phyloP scores from a whole-genome alignment of 2,888 invertebrate genomes.

The Rhagophthalmus giganteus region DNA sequence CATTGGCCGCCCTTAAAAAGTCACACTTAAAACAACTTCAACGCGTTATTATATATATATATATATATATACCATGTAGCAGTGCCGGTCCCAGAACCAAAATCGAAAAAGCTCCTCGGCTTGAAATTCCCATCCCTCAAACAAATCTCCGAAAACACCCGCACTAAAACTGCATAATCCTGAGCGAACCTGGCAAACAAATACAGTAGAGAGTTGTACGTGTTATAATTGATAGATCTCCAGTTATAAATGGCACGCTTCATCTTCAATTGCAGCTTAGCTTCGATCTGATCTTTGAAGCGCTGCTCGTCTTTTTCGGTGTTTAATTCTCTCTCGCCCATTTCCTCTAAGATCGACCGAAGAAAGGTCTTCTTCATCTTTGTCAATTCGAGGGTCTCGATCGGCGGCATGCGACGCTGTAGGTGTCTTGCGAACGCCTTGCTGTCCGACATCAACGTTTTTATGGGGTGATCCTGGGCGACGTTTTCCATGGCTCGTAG shows the following conservation, averaged over 20 bases:
- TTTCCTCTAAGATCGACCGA: neutral
- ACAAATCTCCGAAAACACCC: constrained; percentile 75
- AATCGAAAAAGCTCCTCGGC: constrained; percentile 83
- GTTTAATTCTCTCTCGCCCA: neutral
- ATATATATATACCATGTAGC: constrained; percentile 67
- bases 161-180: constrained; percentile 73
- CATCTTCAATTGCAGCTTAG: constrained; percentile 61
- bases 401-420: neutral
- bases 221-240: constrained; percentile 72
- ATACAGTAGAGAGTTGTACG: constrained; percentile 69
- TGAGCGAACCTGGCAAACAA: constrained; percentile 69
- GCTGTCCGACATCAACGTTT: neutral
- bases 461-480: neutral
- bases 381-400: neutral
- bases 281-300: constrained; percentile 54
- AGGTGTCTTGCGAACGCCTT: neutral
- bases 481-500: neutral
- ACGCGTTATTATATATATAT: no score
- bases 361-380: neutral
- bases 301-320: neutral
- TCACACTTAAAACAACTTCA: no score
- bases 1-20: constrained; percentile 64
- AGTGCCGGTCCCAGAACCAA: constrained; percentile 89
- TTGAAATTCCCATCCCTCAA: constrained; percentile 66
- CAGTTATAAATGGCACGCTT: constrained; percentile 70